These are phyloP conservation scores for Limnodromus scolopaceus DNA, from an alignment of 2,797 vertebrate genomes.

Conservation along the genomic window DNA sequence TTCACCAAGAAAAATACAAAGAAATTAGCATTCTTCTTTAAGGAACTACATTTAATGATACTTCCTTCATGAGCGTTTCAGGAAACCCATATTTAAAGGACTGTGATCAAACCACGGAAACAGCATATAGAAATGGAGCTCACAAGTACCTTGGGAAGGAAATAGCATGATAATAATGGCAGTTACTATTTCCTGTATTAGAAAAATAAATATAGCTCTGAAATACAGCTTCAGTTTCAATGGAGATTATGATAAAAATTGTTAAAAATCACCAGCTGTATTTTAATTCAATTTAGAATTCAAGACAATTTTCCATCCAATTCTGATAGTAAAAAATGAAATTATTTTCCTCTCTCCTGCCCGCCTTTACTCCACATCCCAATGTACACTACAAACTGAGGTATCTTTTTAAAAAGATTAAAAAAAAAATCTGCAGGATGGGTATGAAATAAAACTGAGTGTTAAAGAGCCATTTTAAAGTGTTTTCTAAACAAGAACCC, in stretches of 20 bases:
- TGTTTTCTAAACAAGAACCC: not conserved
- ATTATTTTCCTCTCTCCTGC: not conserved
- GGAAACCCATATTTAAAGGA: conserved; percentile 56
- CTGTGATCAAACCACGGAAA: conserved; percentile 28
- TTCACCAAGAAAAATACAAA: not conserved
- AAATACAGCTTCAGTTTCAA: conserved; percentile 29
- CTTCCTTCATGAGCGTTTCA: conserved; percentile 54
- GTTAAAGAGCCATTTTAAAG: not conserved
- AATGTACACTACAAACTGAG: not conserved
- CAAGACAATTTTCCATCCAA: not conserved
- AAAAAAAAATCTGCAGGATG: not conserved
- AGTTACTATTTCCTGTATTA: conserved; percentile 72
- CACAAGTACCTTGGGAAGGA: conserved; percentile 64
- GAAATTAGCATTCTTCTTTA: not conserved
- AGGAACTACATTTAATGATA: not conserved
- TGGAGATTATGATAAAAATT: conserved; percentile 25
- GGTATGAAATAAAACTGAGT: not conserved
- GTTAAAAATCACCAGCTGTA: conserved; percentile 12
- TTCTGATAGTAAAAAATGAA: conserved; percentile 10
- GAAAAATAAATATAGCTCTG: conserved; percentile 64
- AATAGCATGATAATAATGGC: conserved; percentile 65
- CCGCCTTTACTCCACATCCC: not conserved
- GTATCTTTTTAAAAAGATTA: not conserved
- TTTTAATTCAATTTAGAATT: conserved; percentile 4
- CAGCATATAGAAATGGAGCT: conserved; percentile 14